Percentiles rank a stretch among this genome's conserved stretches.
phyloP scores from a whole-genome alignment of 2,113 vertebrate genomes.

The Globicephala melas region DNA sequence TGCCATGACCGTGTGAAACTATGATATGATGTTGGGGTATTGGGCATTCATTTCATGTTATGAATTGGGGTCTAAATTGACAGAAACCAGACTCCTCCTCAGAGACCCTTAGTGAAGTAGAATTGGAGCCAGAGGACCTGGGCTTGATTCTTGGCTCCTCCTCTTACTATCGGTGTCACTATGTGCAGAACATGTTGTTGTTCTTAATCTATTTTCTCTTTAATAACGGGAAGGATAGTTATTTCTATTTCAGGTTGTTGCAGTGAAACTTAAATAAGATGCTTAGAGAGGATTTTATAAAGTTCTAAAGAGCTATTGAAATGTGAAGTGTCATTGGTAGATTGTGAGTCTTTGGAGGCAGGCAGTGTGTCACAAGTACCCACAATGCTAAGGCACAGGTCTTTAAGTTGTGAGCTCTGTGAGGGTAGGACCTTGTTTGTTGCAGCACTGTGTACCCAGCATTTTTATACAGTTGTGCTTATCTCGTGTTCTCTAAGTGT shows the following conservation, averaged over 20 bases:
- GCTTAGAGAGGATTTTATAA: neutral
- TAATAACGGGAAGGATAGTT: neutral
- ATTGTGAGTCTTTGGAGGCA: neutral
- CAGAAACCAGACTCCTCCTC: neutral
- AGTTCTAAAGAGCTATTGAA: neutral
- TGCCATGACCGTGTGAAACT: neutral
- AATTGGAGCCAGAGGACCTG: neutral
- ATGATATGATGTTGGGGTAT: neutral
- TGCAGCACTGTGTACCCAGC: neutral
- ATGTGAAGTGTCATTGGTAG: neutral
- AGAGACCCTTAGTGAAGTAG: neutral
- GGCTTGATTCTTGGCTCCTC: neutral
- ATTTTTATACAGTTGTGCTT: neutral
- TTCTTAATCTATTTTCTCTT: neutral
- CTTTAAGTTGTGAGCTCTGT: neutral
- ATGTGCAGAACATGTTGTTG: neutral
- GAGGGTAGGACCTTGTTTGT: neutral
- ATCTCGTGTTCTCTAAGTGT: neutral
- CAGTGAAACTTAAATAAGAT: neutral
- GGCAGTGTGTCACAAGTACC: neutral
- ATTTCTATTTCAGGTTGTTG: neutral
- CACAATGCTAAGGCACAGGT: neutral
- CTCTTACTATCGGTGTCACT: neutral
- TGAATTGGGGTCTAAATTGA: neutral
- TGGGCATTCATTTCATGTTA: neutral